A percentile compares a stretch with the other conserved stretches of the same genome.
Conservation (phyloP, 2,888 invertebrate genomes). For the Meganola albula region DNA sequence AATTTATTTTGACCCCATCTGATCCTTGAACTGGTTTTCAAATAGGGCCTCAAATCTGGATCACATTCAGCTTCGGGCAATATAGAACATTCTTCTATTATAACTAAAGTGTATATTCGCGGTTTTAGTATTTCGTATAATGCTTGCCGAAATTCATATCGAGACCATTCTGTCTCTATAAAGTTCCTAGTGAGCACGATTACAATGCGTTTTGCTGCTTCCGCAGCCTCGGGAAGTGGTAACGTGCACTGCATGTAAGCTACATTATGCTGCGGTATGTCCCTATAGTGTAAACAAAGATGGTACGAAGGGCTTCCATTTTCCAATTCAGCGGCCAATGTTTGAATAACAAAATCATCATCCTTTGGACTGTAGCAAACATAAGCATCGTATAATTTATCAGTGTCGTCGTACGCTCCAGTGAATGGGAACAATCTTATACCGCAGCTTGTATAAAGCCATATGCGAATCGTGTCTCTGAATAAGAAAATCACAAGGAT, state of each 20-base stretch:
- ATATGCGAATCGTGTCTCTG: constrained; percentile 90
- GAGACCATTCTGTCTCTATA: constrained; percentile 94
- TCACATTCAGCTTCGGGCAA: constrained; percentile 90
- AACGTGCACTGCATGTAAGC: constrained; percentile 84
- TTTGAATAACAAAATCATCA: constrained; percentile 92
- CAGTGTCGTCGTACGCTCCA: constrained; percentile 86
- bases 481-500: constrained; percentile 89
- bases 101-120: constrained; percentile 88
- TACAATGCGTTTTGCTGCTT: constrained; percentile 90
- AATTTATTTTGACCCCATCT: constrained; percentile 94
- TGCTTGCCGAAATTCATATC: constrained; percentile 92
- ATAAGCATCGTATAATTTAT: constrained; percentile 95
- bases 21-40: constrained; percentile 90
- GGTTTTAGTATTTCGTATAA: constrained; percentile 91
- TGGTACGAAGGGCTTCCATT: constrained; percentile 88
- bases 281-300: constrained; percentile 92
- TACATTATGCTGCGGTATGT: constrained; percentile 83
- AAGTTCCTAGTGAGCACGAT: constrained; percentile 92
- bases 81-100: constrained; percentile 89
- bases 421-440: constrained; percentile 87
- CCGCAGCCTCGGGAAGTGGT: constrained; percentile 90
- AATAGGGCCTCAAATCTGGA: constrained; percentile 90
- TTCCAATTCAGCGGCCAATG: constrained; percentile 90
- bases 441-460: constrained; percentile 92
- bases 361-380: constrained; percentile 95